A percentile compares a stretch with the other conserved stretches of the same genome.
Conservation (phyloP, 2,888 invertebrate genomes). For the Sepioteuthis lessoniana region DNA sequence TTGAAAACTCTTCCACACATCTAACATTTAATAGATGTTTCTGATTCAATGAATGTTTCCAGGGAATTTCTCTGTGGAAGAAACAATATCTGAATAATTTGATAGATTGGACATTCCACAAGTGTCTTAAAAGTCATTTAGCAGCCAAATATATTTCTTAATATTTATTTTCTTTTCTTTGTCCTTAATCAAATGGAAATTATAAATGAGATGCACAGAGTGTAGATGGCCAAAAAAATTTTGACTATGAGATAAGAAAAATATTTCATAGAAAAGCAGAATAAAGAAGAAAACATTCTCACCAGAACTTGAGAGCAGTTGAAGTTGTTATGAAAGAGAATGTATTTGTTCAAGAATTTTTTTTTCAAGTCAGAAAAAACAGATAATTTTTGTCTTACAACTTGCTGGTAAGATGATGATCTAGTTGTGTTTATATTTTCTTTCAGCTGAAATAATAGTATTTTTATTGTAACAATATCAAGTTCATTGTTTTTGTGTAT, state of each 20-base stretch:
- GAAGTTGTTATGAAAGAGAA: no score
- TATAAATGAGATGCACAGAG: background rate
- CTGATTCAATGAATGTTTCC: slow-evolving; percentile 16
- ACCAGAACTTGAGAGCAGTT: no score
- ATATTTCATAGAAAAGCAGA: no score
- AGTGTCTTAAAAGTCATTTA: background rate
- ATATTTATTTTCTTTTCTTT: background rate
- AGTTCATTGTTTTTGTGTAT: no score
- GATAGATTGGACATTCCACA: slow-evolving; percentile 7
- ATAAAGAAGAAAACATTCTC: no score
- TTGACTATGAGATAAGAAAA: background rate
- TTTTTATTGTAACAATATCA: no score
- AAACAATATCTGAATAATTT: background rate
- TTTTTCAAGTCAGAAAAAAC: no score
- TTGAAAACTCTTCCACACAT: background rate
- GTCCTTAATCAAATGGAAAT: background rate
- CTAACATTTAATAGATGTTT: background rate
- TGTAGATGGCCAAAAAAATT: background rate
- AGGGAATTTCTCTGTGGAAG: background rate
- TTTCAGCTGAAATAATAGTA: no score
- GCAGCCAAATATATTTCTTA: background rate
- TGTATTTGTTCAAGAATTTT: background rate
- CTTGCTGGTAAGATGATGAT: no score
- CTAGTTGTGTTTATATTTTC: no score
- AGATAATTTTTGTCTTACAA: no score